A percentile compares a stretch with the other conserved stretches of the same genome.
These are phyloP conservation scores for Epicampocera succincta DNA, from an alignment of 2,888 invertebrate genomes.

Conservation along the genomic window DNA sequence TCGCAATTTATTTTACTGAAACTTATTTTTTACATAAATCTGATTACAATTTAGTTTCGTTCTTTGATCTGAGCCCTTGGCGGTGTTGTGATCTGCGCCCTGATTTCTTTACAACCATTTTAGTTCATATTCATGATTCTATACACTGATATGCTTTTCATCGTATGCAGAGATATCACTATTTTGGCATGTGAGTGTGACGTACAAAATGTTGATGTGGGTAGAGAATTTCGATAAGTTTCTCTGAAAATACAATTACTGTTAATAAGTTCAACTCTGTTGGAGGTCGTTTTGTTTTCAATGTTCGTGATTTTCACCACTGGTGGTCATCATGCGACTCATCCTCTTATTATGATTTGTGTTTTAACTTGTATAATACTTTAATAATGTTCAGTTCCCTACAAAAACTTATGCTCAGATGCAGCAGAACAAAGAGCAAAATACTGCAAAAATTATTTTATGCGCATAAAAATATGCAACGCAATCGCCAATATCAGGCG, in stretches of 20 bases:
- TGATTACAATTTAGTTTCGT: too few species aligned
- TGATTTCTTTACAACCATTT: constrained; percentile 10
- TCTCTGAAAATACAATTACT: constrained; percentile 52
- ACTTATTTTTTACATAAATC: not conserved
- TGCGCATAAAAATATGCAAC: too few species aligned
- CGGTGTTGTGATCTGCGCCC: constrained; percentile 33
- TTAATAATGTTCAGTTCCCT: not conserved
- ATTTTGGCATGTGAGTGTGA: not conserved
- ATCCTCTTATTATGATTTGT: not conserved
- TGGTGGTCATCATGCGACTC: constrained; percentile 13
- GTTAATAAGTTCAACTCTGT: constrained; percentile 58
- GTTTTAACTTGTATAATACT: too few species aligned
- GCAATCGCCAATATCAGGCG: too few species aligned
- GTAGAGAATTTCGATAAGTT: not conserved
- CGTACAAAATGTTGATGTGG: constrained; percentile 7
- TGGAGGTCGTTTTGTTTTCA: constrained; percentile 17
- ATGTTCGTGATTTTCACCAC: constrained; percentile 17
- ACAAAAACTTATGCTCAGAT: not conserved
- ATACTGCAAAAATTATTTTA: too few species aligned
- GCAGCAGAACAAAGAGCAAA: too few species aligned
- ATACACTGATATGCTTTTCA: not conserved
- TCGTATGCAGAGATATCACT: not conserved
- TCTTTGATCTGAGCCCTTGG: constrained; percentile 28
- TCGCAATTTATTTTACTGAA: not conserved
- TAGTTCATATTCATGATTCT: not conserved